Base-by-base conservation (phyloP, 1,140 invertebrate genomes). In the Platorchestia sp. region DNA sequence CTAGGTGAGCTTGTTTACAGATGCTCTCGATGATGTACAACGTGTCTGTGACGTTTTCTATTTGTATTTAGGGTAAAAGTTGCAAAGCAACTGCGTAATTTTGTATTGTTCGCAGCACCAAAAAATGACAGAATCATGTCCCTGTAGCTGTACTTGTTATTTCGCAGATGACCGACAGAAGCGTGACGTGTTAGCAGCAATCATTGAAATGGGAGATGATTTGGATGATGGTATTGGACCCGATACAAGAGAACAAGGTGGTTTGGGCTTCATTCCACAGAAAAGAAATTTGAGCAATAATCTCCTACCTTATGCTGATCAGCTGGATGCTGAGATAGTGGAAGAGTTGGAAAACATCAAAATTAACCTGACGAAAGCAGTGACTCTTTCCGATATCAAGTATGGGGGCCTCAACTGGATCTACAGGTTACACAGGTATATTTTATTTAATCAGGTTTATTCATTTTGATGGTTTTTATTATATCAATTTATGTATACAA, bases 301-400 rank as follows among this genome's bases (percentile, higher is more conserved):
- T 47, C 45, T 93, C 7, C 45, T 93, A 27, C 91, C 91, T 44
- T 93, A 93, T 45, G 6, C 91, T 42, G 45, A 93, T 93, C 91
- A 93, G 43, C 91, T 93, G 45, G 91, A 93, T 93, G 91, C 91
- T 93, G 91, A 93, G 45, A 93, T 93, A 44, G 91, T 93, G 3
- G 91, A 93, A 47, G 91, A 93, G 36, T 93, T 93, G 91, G 44
- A 47, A 47, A 93, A 45, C 45, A 93, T 93, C 40, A 93, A 93
- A 45, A 6, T 47, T 44, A 93, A 93, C 40, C 44, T 93, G 19
- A 47, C 45, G 19, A 45, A 93, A 47, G 91, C 91, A 16, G 41
- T 93, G 45, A 6, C 36, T 16, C 43, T 45, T 19, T 93, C 91
- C 44, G 91, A 93, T 47, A 44, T 93, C 19, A 45, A 47, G 47